Evolutionary conservation across 2,113 vertebrate genomes (phyloP).

Genomic region (Rhineura floridana): DNA sequence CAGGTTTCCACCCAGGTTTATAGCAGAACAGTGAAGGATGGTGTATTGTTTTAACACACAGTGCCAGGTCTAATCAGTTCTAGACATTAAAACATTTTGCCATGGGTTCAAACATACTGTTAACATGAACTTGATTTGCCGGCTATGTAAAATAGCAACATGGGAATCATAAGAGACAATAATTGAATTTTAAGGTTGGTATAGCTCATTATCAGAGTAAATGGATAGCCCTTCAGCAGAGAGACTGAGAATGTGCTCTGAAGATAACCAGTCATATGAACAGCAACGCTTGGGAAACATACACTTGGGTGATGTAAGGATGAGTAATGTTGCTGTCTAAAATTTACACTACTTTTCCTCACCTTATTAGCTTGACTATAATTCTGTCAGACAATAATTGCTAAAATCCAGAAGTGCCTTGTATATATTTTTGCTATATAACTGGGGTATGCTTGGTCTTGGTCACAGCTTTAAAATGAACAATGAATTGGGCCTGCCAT

Average conservation of each 20-base stretch:
- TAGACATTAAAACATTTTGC: background rate
- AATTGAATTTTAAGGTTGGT: background rate
- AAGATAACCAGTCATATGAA: background rate
- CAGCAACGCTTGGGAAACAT: background rate
- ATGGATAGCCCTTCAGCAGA: slow-evolving; percentile 1
- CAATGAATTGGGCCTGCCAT: background rate
- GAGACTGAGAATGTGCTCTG: background rate
- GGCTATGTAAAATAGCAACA: slow-evolving; percentile 3
- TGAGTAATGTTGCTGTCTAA: slow-evolving; percentile 52
- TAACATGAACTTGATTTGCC: slow-evolving; percentile 36
- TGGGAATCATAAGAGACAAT: slow-evolving; percentile 7
- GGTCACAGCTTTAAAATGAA: slow-evolving; percentile 15
- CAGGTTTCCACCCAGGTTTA: background rate
- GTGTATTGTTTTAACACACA: slow-evolving; percentile 28
- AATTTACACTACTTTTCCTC: slow-evolving; percentile 47
- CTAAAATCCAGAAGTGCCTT: slow-evolving; percentile 53
- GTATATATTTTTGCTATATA: slow-evolving; percentile 39
- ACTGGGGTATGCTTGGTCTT: background rate
- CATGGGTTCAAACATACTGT: slow-evolving; percentile 25
- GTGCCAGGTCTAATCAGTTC: background rate
- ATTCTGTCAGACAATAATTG: slow-evolving; percentile 6
- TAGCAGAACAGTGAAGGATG: background rate
- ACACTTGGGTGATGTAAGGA: slow-evolving; percentile 34
- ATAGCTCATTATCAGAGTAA: background rate
- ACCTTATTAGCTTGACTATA: slow-evolving; percentile 41